Conservation (phyloP, 1,140 invertebrate species). For the Ceratina calcarata region DNA sequence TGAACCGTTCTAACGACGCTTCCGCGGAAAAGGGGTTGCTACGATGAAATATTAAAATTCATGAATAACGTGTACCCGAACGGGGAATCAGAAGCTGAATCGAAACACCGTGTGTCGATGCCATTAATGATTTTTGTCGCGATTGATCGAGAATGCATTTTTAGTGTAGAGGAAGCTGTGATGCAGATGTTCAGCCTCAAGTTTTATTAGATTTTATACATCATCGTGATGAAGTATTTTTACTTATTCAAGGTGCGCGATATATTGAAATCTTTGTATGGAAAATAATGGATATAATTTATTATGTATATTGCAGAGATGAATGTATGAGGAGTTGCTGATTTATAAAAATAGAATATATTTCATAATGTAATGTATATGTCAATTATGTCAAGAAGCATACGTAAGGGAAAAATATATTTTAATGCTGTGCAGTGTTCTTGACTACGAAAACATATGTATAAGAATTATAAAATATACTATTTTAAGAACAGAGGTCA, state of each 20-base stretch:
- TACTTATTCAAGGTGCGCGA: neutral
- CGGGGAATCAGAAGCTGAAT: neutral
- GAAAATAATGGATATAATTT: no score
- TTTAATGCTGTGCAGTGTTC: no score
- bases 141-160: neutral
- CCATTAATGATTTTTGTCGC: constrained; percentile 18
- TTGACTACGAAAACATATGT: no score
- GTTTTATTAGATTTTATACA: neutral
- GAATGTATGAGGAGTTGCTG: no score
- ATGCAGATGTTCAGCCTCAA: constrained; percentile 31
- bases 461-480: no score
- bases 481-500: neutral
- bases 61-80: constrained; percentile 54
- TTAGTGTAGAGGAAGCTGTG: neutral
- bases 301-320: no score
- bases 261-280: no score
- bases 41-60: constrained; percentile 75
- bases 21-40: constrained; percentile 57
- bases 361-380: no score
- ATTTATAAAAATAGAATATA: no score
- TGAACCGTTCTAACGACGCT: constrained; percentile 56
- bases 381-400: no score
- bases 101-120: constrained; percentile 27
- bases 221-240: constrained; percentile 6
- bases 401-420: no score